Conservation (phyloP, 2,888 invertebrate species). For the Allygus modestus region DNA sequence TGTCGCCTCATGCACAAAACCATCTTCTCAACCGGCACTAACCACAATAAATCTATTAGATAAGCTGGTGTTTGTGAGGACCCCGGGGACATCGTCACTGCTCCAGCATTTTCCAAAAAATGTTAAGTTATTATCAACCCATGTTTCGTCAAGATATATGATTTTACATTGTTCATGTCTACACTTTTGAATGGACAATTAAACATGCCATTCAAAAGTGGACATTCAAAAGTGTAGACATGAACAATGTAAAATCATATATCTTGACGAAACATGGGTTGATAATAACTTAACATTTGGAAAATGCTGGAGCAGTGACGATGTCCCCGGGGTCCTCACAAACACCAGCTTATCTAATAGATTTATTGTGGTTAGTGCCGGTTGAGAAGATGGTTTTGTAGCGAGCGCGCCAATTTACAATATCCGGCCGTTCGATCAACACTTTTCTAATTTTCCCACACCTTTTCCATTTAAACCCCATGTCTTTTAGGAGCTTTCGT, state of each 20-base stretch:
- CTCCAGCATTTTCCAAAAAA: slow-evolving; percentile 46
- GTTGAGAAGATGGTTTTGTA: slow-evolving; percentile 28
- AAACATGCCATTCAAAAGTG: no score
- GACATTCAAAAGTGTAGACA: no score
- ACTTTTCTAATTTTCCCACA: neutral
- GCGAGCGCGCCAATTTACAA: neutral
- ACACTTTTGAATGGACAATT: no score
- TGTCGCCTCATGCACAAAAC: neutral
- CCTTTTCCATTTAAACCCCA: slow-evolving; percentile 36
- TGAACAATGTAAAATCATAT: no score
- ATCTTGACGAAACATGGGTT: no score
- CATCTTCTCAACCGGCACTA: slow-evolving; percentile 3
- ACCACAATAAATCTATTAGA: slow-evolving; percentile 4
- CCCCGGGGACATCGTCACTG: neutral
- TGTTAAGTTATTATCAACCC: slow-evolving; percentile 34
- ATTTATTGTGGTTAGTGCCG: slow-evolving; percentile 10
- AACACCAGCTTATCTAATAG: neutral
- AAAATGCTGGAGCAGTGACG: slow-evolving; percentile 39
- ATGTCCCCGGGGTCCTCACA: neutral
- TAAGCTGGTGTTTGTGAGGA: neutral
- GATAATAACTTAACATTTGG: slow-evolving; percentile 30
- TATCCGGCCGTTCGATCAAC: slow-evolving; percentile 24
- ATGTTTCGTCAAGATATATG: slow-evolving; percentile 11
- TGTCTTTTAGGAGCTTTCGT: neutral
- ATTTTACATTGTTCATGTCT: neutral